These are phyloP conservation scores for Molossus alvarezi DNA, from an alignment of 2,797 vertebrate genomes.

Conservation along the genomic window DNA sequence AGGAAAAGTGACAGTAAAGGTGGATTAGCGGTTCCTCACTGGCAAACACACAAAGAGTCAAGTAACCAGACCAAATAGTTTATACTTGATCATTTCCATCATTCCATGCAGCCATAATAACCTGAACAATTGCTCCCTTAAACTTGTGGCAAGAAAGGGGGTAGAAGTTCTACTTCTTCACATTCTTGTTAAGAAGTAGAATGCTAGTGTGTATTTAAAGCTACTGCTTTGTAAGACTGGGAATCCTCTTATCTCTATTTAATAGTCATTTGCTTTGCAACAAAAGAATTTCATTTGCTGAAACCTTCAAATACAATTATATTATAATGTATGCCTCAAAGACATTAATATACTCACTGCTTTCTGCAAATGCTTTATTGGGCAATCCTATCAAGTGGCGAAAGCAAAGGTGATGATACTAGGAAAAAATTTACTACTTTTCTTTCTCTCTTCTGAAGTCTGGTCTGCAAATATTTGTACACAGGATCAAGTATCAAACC, in stretches of 20 bases:
- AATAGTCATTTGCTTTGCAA: conserved; percentile 24
- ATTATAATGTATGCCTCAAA: conserved; percentile 13
- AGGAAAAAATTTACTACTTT: conserved; percentile 22
- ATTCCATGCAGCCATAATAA: neutral
- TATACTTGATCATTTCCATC: conserved; percentile 9
- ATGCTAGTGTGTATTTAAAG: neutral
- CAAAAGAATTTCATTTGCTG: conserved; percentile 47
- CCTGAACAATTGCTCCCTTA: conserved; percentile 52
- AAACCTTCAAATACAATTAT: neutral
- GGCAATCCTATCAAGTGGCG: conserved; percentile 59
- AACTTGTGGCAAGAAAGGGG: neutral
- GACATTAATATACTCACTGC: neutral
- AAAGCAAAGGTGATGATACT: conserved; percentile 41
- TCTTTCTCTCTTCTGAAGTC: conserved; percentile 52
- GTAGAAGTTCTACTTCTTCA: too few species aligned
- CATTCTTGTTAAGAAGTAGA: conserved; percentile 22
- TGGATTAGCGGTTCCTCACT: neutral
- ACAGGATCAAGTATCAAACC: conserved; percentile 28
- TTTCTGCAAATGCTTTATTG: conserved; percentile 27
- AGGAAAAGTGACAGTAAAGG: conserved; percentile 45
- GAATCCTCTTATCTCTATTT: neutral
- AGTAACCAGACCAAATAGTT: conserved; percentile 35
- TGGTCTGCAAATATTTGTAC: neutral
- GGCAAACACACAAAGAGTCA: conserved; percentile 43
- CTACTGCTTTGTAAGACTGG: neutral